phyloP scores from a whole-genome alignment of 2,797 vertebrate species.

The Prunella strophiata region DNA sequence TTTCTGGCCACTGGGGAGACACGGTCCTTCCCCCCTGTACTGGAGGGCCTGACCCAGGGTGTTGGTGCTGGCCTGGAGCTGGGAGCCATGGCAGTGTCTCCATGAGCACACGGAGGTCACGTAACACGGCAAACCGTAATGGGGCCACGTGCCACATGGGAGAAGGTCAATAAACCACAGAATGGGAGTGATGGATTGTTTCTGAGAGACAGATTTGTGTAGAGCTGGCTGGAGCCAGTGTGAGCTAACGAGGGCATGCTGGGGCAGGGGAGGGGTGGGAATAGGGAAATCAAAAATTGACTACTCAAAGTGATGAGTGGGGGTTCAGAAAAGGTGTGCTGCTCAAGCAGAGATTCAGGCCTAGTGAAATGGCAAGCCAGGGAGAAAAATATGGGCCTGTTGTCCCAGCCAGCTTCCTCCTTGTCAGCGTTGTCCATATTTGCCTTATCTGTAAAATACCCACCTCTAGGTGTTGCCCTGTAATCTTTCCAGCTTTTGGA shows the following conservation, averaged over 20 bases:
- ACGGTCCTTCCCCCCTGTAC: fast-evolving
- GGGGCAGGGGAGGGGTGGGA: not conserved
- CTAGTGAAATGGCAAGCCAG: not conserved
- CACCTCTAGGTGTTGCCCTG: not conserved
- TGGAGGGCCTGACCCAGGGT: not conserved
- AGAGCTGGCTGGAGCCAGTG: not conserved
- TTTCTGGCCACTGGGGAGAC: not conserved
- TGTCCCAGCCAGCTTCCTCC: not conserved
- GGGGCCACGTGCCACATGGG: not conserved
- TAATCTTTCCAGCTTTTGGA: not conserved
- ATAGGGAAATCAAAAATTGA: not conserved
- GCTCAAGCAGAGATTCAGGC: not conserved
- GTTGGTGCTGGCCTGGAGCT: not conserved
- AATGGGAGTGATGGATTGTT: not conserved
- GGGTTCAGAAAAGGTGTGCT: not conserved
- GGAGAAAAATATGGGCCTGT: not conserved
- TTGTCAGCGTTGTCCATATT: not conserved
- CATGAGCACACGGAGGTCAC: not conserved
- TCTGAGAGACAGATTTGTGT: not conserved
- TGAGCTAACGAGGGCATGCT: not conserved
- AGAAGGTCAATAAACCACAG: not conserved
- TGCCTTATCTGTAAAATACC: not conserved
- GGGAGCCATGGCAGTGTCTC: not conserved
- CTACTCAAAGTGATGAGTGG: not conserved
- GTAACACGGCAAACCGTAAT: fast-evolving